These are phyloP conservation scores for Acanthopagrus latus DNA, from an alignment of 2,797 vertebrate species.

Conservation along the genomic window DNA sequence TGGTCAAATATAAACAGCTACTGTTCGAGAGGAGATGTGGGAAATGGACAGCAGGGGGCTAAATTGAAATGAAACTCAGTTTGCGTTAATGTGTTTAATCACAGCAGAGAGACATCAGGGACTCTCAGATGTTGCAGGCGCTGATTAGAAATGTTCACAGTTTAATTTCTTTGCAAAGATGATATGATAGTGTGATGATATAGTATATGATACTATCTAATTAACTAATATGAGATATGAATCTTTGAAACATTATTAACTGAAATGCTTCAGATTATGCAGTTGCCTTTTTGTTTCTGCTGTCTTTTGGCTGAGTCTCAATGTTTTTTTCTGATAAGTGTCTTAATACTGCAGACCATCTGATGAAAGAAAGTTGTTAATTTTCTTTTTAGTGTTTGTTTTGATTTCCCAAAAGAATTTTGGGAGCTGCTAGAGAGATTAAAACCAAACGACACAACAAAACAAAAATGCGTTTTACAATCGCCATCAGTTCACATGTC, in stretches of 20 bases:
- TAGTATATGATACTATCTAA: constrained; percentile 17
- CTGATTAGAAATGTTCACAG: constrained; percentile 28
- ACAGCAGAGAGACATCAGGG: background rate
- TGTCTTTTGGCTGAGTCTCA: background rate
- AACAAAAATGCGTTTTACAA: background rate
- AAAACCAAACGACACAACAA: background rate
- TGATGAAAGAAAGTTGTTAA: background rate
- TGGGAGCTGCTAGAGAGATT: background rate
- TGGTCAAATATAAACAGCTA: background rate
- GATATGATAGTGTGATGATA: background rate
- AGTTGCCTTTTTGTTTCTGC: background rate
- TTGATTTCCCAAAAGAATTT: background rate
- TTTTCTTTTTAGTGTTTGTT: background rate
- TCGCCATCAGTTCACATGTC: background rate
- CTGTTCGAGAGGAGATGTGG: no score
- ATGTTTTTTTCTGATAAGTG: background rate
- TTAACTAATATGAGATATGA: constrained; percentile 19
- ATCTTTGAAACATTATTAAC: constrained; percentile 19
- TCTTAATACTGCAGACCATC: background rate
- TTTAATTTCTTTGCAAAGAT: constrained; percentile 1
- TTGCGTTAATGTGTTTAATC: constrained; percentile 13
- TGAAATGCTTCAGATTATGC: background rate
- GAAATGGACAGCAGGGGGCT: background rate
- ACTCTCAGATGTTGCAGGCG: background rate
- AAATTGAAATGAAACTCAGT: background rate